These are phyloP conservation scores for Dreissena polymorpha DNA, from an alignment of 1,140 invertebrate genomes.

Conservation along the genomic window DNA sequence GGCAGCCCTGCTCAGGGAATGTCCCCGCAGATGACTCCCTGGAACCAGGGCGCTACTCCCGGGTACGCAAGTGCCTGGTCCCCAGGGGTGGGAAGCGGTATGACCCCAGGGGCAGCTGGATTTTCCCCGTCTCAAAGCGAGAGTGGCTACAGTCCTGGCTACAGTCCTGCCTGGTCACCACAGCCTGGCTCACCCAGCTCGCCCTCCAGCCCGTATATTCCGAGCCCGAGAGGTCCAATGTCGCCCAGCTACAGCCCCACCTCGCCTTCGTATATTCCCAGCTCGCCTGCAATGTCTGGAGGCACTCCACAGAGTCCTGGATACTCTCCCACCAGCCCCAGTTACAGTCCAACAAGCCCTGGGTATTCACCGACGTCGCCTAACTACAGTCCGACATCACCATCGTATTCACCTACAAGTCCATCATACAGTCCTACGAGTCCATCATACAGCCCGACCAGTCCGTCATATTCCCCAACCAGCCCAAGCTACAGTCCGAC, in stretches of 20 bases:
- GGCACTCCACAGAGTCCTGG: conserved; percentile 81
- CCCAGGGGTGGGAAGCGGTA: conserved; percentile 92
- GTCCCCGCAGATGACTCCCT: conserved; percentile 97
- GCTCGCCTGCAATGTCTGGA: conserved; percentile 75
- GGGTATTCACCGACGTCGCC: conserved; percentile 86
- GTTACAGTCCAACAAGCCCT: conserved; percentile 86
- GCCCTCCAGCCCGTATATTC: conserved; percentile 85
- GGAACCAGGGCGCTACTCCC: conserved; percentile 94
- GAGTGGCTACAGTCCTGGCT: conserved; percentile 80
- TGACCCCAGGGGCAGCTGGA: conserved; percentile 97
- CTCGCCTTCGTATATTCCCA: conserved; percentile 83
- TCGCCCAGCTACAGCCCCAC: conserved; percentile 85
- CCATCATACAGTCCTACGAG: conserved; percentile 85
- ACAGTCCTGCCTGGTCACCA: conserved; percentile 85
- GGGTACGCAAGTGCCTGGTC: conserved; percentile 90
- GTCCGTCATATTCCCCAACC: conserved; percentile 87
- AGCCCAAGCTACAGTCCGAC: conserved; percentile 82
- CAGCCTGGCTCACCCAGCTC: conserved; percentile 77
- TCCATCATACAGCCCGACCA: conserved; percentile 76
- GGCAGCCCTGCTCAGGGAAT: conserved; percentile 88
- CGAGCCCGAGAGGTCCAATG: conserved; percentile 84
- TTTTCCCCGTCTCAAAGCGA: conserved; percentile 90
- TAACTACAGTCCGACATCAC: conserved; percentile 83
- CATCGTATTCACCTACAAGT: conserved; percentile 91
- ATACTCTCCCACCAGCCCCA: conserved; percentile 87